These are phyloP conservation scores for Thinocorus orbignyianus DNA, from an alignment of 2,113 vertebrate species.

Conservation along the genomic window DNA sequence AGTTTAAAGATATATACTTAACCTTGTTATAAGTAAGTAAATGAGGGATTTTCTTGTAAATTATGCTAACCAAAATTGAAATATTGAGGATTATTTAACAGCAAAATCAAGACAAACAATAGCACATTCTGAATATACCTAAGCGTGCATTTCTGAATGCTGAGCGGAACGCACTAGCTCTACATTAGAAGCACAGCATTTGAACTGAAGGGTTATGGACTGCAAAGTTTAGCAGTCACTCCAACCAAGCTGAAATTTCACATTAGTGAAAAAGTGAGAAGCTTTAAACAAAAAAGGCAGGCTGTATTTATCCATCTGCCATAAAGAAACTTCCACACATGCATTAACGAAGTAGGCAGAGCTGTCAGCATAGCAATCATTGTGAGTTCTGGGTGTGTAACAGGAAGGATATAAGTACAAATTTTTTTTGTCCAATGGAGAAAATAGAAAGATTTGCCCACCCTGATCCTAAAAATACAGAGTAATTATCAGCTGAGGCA, in stretches of 20 bases:
- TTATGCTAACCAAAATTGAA: background rate
- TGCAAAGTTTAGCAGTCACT: background rate
- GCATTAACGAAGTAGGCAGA: background rate
- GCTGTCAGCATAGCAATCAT: conserved; percentile 6
- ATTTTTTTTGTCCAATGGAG: background rate
- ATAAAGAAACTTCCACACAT: background rate
- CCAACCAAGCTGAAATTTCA: background rate
- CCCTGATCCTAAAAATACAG: conserved; percentile 56
- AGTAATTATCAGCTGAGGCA: conserved; percentile 60
- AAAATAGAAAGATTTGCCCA: conserved; percentile 66
- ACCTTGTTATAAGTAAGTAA: background rate
- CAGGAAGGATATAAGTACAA: conserved; percentile 56
- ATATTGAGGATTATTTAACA: background rate
- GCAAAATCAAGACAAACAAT: background rate
- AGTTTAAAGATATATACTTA: background rate
- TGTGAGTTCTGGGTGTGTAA: conserved; percentile 51
- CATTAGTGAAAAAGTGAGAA: background rate
- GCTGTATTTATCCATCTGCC: background rate
- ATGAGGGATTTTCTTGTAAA: conserved; percentile 40
- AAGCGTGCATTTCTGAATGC: background rate
- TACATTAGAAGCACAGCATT: background rate
- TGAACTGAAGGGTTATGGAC: background rate
- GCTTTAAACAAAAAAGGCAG: conserved; percentile 13
- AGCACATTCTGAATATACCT: background rate
- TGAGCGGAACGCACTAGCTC: background rate